Evolutionary conservation across 2,888 invertebrate genomes (phyloP), one percentile per base, ranked within the genome.

Genomic region (Horisme vitalbata): DNA sequence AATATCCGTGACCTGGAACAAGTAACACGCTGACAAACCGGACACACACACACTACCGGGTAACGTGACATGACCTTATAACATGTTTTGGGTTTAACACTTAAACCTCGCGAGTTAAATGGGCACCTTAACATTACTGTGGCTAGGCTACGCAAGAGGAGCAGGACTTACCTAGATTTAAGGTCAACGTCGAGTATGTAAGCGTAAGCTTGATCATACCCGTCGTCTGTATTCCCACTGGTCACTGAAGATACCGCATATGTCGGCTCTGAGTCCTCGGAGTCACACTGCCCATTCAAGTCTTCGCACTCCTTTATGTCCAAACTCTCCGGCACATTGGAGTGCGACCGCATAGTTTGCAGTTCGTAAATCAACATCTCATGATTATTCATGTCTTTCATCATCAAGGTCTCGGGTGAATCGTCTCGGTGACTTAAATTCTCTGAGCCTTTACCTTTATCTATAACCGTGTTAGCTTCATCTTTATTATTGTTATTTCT

Each of bases 351-450:
- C 94, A 94, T 94, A 41, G 91, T 91, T 61, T 94, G 92, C 74
- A 94, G 70, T 71, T 94, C 94, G 51, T 93, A 92, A 63, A 94
- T 94, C 63, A 94, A 86, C 79, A 93, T 90, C 79, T 94, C 94
- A 68, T 94, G 94, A 71, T 92, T 92, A 63, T 85, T 89, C 84
- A 90, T 88, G 63, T 90, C 90, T 66, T 85, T 88, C 78, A 77
- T 80, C 57, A 72, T 64, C 21, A 79, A 79, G 30, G 70, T 68
- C 51, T 83, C 84, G 20, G 78, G 67, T 24, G 76, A 71, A 21
- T 71, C 75, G 57, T 74, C 75, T 23, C 78, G 78, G 49, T 83
- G 84, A 50, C 55, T 61, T 45, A 68, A 45, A 41, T 71, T 72
- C 63, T 69, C 68, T 24, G 72, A 69, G 68, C 69, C 70, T 60